Evolutionary conservation across 2,888 invertebrate genomes (phyloP).

Genomic region (Agriotes lineatus): DNA sequence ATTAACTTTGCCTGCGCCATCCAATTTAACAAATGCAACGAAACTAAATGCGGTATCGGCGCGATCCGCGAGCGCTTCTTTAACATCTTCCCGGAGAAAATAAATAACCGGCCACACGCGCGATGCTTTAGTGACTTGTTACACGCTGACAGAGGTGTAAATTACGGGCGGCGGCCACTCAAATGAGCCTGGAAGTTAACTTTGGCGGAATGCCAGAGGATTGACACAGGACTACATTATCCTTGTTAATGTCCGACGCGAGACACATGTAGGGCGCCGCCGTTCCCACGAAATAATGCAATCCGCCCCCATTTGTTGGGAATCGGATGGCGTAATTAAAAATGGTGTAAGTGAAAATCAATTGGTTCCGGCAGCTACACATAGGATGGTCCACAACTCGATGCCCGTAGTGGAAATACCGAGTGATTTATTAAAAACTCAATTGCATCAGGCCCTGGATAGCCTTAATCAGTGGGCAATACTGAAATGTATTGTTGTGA

Average conservation of each 20-base stretch:
- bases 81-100: neutral
- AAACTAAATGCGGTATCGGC: conserved; percentile 11
- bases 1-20: conserved; percentile 35
- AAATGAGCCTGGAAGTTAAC: conserved; percentile 38
- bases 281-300: conserved; percentile 18
- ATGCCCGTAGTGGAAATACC: too few species aligned
- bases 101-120: neutral
- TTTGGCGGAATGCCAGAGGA: conserved; percentile 45
- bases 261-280: conserved; percentile 35
- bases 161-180: conserved; percentile 34
- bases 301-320: conserved; percentile 2
- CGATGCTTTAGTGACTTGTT: neutral
- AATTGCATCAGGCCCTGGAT: too few species aligned
- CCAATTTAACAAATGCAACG: conserved; percentile 28
- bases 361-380: too few species aligned
- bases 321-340: too few species aligned
- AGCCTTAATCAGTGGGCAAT: too few species aligned
- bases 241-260: conserved; percentile 45
- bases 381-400: too few species aligned
- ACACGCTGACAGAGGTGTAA: conserved; percentile 36
- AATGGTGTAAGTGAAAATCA: too few species aligned
- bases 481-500: too few species aligned
- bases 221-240: conserved; percentile 47
- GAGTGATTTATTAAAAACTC: too few species aligned
- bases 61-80: neutral